Base-by-base conservation (phyloP, 1,140 invertebrate species). In the Liolophura sinensis region DNA sequence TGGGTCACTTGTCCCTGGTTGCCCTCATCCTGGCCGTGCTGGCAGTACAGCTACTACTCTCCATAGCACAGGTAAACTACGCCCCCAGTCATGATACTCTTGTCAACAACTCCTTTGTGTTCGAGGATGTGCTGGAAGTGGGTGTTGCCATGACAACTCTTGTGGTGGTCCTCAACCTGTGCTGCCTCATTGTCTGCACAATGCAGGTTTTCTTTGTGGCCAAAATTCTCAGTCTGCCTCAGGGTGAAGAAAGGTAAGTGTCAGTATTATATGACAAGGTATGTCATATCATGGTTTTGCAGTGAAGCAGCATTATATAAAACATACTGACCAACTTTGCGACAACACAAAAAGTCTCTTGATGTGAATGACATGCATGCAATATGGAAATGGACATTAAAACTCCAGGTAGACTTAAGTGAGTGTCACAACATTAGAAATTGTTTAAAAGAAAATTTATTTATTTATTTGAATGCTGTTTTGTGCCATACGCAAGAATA, bases 161-260 rank as follows among this genome's bases (percentile, higher is more conserved):
- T 63, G 94, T 93, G 25, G 85, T 96, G 25, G 93, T 92, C 0
- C 84, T 96, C 40, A 93, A 96, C 83, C 87, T 96, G 20, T 95
- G 93, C 85, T 96, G 93, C 81, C 87, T 96, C 50, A 89, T 97
- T 67, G 93, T 97, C 64, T 97, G 94, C 87, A 92, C 93, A 68
- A 94, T 95, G 75, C 94, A 97, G 86, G 95, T 95, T 86, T 89
- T 96, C 73, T 96, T 96, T 82, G 92, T 93, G 27, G 92, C 95
- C 63, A 96, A 95, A 87, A 88, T 97, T 75, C 89, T 93, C 68
- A 91, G 93, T 74, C 91, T 92, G 46, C 90, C 87, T 78, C 82
- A 89, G 85, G 79, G 89, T 82, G 83, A 88, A 82, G 76, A 87
- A 82, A 84, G 88, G 88, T 84, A 79, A 80, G 74, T n/a, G n/a